These are phyloP conservation scores for Morpho achilles DNA, from an alignment of 2,888 invertebrate genomes.

Conservation along the genomic window DNA sequence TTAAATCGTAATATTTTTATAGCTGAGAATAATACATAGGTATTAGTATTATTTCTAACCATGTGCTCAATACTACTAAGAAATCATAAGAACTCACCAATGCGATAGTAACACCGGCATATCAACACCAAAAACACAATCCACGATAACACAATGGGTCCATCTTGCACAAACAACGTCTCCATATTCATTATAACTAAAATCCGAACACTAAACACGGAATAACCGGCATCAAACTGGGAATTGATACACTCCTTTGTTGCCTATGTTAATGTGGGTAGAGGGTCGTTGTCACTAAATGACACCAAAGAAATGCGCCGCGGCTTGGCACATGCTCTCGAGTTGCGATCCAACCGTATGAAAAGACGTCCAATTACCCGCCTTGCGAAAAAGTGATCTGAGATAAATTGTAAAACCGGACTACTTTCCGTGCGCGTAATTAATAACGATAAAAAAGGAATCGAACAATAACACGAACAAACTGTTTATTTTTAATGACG, in stretches of 20 bases:
- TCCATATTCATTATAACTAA: slow-evolving; percentile 41
- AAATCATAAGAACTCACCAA: slow-evolving; percentile 36
- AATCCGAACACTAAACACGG: slow-evolving; percentile 10
- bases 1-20: no score
- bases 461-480: no score
- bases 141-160: slow-evolving; percentile 67
- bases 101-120: slow-evolving; percentile 65
- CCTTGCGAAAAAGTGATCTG: slow-evolving; percentile 10
- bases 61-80: background rate
- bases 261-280: slow-evolving; percentile 51
- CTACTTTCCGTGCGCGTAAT: background rate
- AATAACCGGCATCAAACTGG: slow-evolving; percentile 19
- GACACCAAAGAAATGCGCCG: slow-evolving; percentile 64
- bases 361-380: slow-evolving; percentile 38
- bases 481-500: background rate
- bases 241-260: slow-evolving; percentile 29
- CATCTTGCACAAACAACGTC: slow-evolving; percentile 57
- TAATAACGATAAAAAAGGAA: no score
- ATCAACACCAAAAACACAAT: slow-evolving; percentile 65
- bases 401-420: background rate
- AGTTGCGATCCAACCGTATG: slow-evolving; percentile 55
- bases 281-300: slow-evolving; percentile 66
- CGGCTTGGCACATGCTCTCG: slow-evolving; percentile 65
- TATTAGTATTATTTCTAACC: no score
- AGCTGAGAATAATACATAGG: no score